These are phyloP conservation scores for Palythoa caribaeorum DNA, from an alignment of 92 coral and sea anemone genomes.

Conservation along the genomic window DNA sequence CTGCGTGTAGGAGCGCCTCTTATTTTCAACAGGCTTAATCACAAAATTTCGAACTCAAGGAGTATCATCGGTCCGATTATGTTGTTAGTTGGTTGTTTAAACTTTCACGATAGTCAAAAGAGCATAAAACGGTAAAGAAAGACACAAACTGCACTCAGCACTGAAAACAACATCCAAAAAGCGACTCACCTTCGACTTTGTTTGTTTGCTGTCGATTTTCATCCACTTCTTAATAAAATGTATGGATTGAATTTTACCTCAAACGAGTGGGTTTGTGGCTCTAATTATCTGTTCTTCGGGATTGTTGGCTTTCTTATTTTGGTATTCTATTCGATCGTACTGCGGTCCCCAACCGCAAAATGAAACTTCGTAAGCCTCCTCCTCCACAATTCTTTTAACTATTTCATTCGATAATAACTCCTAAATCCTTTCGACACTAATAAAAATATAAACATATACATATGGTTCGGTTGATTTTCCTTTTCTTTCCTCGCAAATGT, in stretches of 20 bases:
- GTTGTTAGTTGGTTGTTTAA: neutral
- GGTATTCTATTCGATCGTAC: neutral
- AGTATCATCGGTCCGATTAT: neutral
- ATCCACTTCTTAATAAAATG: neutral
- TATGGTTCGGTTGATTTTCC: slow-evolving; percentile 23
- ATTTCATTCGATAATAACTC: neutral
- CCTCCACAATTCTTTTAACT: neutral
- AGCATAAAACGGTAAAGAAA: neutral
- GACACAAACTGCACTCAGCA: neutral
- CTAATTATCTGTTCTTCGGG: neutral
- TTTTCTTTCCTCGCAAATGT: slow-evolving; percentile 42
- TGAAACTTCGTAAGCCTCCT: neutral
- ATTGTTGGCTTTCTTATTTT: neutral
- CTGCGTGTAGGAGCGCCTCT: neutral
- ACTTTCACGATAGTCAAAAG: neutral
- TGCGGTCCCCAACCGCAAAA: neutral
- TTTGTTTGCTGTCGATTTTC: neutral
- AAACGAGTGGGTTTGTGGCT: neutral
- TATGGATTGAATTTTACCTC: neutral
- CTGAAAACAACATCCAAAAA: neutral
- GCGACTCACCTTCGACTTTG: neutral
- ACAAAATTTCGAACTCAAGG: neutral
- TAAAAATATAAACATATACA: too few species aligned
- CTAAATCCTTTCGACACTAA: neutral
- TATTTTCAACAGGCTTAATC: neutral